Conservation (phyloP, 2,888 invertebrate species). For the Andrena bucephala region DNA sequence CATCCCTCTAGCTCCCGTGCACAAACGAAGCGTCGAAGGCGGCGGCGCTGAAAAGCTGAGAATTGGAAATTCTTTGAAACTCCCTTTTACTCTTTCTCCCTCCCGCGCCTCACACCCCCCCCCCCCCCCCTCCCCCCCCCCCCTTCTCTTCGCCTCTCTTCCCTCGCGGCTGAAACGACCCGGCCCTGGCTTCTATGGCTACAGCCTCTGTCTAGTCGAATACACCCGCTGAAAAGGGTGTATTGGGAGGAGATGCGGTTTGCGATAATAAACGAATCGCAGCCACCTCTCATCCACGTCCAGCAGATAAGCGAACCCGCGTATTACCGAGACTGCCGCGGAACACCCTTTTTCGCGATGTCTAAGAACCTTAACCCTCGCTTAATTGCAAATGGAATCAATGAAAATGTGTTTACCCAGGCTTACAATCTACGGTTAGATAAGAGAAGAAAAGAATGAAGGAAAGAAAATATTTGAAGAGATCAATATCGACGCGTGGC, state of each 20-base stretch:
- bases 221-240: conserved; percentile 67
- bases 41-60: conserved; percentile 75
- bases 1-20: conserved; percentile 44
- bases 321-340: conserved; percentile 63
- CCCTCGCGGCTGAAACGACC: conserved; percentile 46
- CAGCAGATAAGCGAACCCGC: conserved; percentile 62
- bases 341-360: conserved; percentile 1
- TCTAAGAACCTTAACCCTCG: too few species aligned
- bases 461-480: background rate
- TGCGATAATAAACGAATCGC: conserved; percentile 77
- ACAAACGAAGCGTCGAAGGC: conserved; percentile 64
- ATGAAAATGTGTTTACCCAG: too few species aligned
- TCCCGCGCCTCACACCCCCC: background rate
- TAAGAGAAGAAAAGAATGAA: too few species aligned
- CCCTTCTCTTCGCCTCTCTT: conserved; percentile 29
- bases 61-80: conserved; percentile 80
- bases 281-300: conserved; percentile 7
- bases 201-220: conserved; percentile 49
- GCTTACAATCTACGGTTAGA: too few species aligned
- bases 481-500: too few species aligned
- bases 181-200: conserved; percentile 38
- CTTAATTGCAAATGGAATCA: too few species aligned
- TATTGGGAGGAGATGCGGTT: conserved; percentile 73
- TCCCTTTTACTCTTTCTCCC: conserved; percentile 33
- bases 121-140: conserved; percentile 15